Evolutionary conservation across 2,888 invertebrate species (phyloP), one percentile per base, ranked within the genome.

Genomic region (Geotrupes spiniger): DNA sequence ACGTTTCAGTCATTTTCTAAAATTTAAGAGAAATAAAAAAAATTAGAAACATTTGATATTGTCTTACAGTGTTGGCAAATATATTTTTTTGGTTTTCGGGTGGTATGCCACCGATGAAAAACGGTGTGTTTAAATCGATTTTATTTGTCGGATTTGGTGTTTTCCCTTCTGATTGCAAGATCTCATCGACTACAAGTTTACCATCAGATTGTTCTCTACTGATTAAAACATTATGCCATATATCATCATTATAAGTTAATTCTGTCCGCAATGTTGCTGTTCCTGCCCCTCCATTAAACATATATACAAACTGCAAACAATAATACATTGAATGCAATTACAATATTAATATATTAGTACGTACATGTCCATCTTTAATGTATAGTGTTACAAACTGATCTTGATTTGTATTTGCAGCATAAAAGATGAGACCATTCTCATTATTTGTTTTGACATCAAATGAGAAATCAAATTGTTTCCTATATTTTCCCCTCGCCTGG

Each of bases 361-460:
- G 71, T 72, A 91, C 85, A 72, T 78, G 76, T 27, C 92, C 93
- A 39, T 86, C 80, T 53, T 80, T 78, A 66, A 96, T 73, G 62
- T 84, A 89, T 6, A 92, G 72, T 0, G 89, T 84, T 1, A 91
- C 81, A 65, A 86, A 87, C 65, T 90, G 87, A 0, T 70, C 70
- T 38, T 72, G 64, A 1, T 78, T 74, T 8, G 74, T 74, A 46
- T 87, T 83, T 1, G 83, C 74, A 0, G 87, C 83, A 72, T 92
- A 96, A 75, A 96, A 89, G 10, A 96, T 78, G 4, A 94, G 76
- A 1, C 95, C 94, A 45, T 89, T 84, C 6, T 81, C 77, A 49
- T 79, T 80, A 47, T 79, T 78, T 0, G 92, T 91, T 55, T 88
- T 87, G 71, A 98, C 83, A 4, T 85, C 80, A 6, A 96, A 76